Base-by-base conservation (phyloP, 2,113 vertebrate species). In the Antigone vipio region DNA sequence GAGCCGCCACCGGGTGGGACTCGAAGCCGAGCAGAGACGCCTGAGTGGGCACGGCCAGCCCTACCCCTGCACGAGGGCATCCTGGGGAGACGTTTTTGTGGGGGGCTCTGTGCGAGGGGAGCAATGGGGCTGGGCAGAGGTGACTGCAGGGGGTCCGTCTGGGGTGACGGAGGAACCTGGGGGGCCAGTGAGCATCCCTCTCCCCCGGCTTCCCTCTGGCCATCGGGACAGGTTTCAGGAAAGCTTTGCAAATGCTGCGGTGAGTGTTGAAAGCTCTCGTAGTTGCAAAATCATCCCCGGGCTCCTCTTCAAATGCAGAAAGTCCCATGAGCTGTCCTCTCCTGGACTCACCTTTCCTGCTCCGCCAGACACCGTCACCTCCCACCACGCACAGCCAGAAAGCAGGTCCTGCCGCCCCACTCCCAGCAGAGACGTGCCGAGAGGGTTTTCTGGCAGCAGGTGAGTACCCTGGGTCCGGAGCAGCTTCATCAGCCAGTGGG, bases 271-370 rank as follows among this genome's bases (percentile, higher is more conserved):
- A 92, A 91, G 42, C 19, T 63, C 60, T 53, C 17, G 1, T 3
- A 44, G 89, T 97, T 97, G 84, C 93, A 91, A 96, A 97, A 97
- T 35, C 69, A 24, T 81, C 84, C 68, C 22, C 8, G 0, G 72
- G 96, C 77, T 87, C 30, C 59, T 77, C 81, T 89, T 89, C 50
- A 68, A 26, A 53, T 12, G 12, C 35, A 3, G 11, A 3, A 53
- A 76, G 40, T 82, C 79, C 80, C 87, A 77, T 38, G 89, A 81
- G 84, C 50, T 47, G n/a, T 56, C 68, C 76, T 85, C 7, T 60
- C 53, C 59, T 1, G 3, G 73, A 97, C 96, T 97, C 93, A 86
- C 95, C 87, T 94, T 95, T 97, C 96, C 96, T 74, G 96, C 96
- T 97, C 80, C 1, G 0, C 95, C 89, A 80, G 95, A 40, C 1